Evolutionary conservation across 2,888 invertebrate species (phyloP).

Genomic region (Zele albiditarsus): DNA sequence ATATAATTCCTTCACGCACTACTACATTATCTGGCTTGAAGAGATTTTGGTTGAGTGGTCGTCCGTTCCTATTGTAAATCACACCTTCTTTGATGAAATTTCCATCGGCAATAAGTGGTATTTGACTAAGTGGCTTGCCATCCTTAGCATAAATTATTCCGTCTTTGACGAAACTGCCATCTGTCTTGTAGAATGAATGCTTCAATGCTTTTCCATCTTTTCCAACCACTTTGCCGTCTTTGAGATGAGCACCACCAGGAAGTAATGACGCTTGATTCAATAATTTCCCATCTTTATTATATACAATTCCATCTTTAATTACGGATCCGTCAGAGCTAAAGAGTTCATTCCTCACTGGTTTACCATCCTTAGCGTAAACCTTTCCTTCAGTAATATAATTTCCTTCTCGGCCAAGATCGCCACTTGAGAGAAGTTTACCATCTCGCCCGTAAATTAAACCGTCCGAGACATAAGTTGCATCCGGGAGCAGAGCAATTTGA

Average conservation of each 20-base stretch:
- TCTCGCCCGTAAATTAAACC: constrained; percentile 66
- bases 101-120: constrained; percentile 65
- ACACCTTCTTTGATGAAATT: constrained; percentile 64
- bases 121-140: constrained; percentile 63
- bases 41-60: constrained; percentile 62
- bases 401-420: constrained; percentile 65
- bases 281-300: constrained; percentile 65
- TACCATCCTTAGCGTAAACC: constrained; percentile 65
- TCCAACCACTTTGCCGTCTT: constrained; percentile 67
- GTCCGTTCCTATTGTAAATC: constrained; percentile 59
- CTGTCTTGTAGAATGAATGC: constrained; percentile 66
- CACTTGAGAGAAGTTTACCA: constrained; percentile 62
- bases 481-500: constrained; percentile 64
- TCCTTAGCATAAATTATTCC: constrained; percentile 65
- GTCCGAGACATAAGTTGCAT: constrained; percentile 63
- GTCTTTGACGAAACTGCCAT: constrained; percentile 68
- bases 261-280: constrained; percentile 67
- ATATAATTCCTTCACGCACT: constrained; percentile 64
- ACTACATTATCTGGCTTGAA: constrained; percentile 64
- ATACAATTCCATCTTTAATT: constrained; percentile 66
- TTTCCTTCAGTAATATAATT: constrained; percentile 65
- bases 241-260: constrained; percentile 65
- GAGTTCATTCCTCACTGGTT: constrained; percentile 64
- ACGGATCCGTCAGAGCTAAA: constrained; percentile 67
- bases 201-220: constrained; percentile 67